Base-by-base conservation (phyloP, 1,140 invertebrate genomes). In the Varroa destructor region DNA sequence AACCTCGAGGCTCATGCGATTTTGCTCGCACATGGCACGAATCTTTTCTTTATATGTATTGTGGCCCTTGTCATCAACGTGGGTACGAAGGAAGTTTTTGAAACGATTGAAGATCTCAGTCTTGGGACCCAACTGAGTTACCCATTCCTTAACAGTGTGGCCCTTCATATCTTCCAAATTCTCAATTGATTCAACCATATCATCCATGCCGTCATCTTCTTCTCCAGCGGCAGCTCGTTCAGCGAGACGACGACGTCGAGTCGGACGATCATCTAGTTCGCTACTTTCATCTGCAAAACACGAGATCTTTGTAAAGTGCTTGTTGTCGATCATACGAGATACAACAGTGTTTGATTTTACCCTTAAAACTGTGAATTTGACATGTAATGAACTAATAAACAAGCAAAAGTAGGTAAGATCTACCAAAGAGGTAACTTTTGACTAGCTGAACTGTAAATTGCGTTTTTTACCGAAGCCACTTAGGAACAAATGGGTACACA, bases 41-140 rank as follows among this genome's bases (percentile, higher is more conserved):
- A 99, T 95, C 74, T 92, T 87, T 75, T 97, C 93, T 71, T 90
- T 89, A 80, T 93, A 97, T 0, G 96, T 85, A 78, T 89, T 92
- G 72, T 90, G 87, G 1, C 89, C 90, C 77, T 89, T 89, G 14
- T 85, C 84, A 79, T 94, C 91, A 12, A 88, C 87, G 80, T 88
- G 92, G 42, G 90, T 97, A 56, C 91, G 84, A 25, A 98, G 81
- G 79, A 97, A 97, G 76, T 91, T 94, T 79, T 93, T 94, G 77
- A 98, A 99, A 46, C 95, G 85, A 81, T 98, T 96, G 61, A 89
- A 87, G 77, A 99, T 97, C 84, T 99, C 96, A 10, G 89, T 94
- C 64, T 88, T 84, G 0, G 95, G 93, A n/a, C 90, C 94, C 64
- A 95, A 81, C 89, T 97, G 93, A 70, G 87, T 86, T 0, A 98